Evolutionary conservation across 2,797 vertebrate species (phyloP), one percentile per base, ranked within the genome.

Genomic region (Mallotus villosus): DNA sequence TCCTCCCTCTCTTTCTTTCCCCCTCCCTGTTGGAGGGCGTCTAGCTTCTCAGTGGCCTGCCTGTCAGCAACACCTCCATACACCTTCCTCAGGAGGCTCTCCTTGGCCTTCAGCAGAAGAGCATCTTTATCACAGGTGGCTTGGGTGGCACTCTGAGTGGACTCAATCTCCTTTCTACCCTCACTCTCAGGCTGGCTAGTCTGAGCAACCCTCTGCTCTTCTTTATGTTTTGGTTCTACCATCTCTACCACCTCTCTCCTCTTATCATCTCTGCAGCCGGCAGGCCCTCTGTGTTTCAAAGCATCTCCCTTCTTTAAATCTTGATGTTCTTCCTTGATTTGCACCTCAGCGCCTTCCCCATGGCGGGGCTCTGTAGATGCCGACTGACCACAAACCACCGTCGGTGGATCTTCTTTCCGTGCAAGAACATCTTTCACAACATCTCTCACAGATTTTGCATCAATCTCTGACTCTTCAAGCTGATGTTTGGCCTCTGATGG

Each of bases 31-130:
- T 85, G 87, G 24, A 93, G 73, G 0, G 81, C 89, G 75, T 91
- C 83, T 67, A 93, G 86, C 80, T 93, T 90, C 65, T 91, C 86
- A 0, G 91, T 91, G n/a, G 91, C 90, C 82, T 92, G 88, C 74
- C 89, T 92, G 63, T 92, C 89, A 41, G 87, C 92, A 63, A 93
- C 89, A 24, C 86, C 89, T 67, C 93, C 88, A 85, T 92, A 93
- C 58, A 93, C 93, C 78, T 94, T 94, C 74, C 88, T 92, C 7
- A 92, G 84, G 66, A 94, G 91, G 41, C 91, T 92, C 71, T 94
- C 90, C 75, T 91, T 92, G 24, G 92, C 93, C 83, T 94, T 94
- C 76, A 88, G 78, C 9, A 93, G 68, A 79, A 94, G 77, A 1
- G 87, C 87, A 27, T 91, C 91, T 71, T 92, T 93, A 74, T 91